Base-by-base conservation (phyloP, 2,888 invertebrate genomes). In the Escarpia spicata region DNA sequence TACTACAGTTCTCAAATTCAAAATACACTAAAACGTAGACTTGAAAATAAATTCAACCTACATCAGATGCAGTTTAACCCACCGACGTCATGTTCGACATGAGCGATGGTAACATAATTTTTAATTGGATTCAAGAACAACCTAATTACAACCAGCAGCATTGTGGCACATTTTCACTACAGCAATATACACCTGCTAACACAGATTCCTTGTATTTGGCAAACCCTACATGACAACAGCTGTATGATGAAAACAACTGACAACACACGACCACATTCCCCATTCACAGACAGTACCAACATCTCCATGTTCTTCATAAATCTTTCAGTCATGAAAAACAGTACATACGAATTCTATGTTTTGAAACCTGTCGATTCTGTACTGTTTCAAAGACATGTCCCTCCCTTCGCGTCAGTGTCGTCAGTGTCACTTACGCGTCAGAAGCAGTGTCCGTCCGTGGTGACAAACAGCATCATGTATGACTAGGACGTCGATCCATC, bases 141-240 rank as follows among this genome's bases (percentile, higher is more conserved):
- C 75, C 75, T 75, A 75, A 75, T 26, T 75, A 75, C 26, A 75
- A 75, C 75, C 75, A 75, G 75, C 75, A 75, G 19, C n/a, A 75
- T 52, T n/a, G 75, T 75, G 75, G 75, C 75, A 75, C 75, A 75
- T 75, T 15, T 75, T 75, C 75, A 75, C 75, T 75, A 75, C 75
- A 75, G 75, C 75, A 75, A 75, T 75, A 75, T 26, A 75, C 26
- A 26, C 26, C 12, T 52, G 75, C n/a, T n/a, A 75, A 15, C n/a
- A 75, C n/a, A 26, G 75, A 52, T 12, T 75, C 75, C 75, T 26
- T 75, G 19, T 26, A 19, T 75, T 26, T 75, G 6, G 52, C 52
- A 52, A 52, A 52, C 15, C 12, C 52, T 52, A 75, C n/a, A 6
- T 75, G 75, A 75, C 75, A 75, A 75, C 75, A 75, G 75, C 75